Percentiles rank a stretch among this genome's conserved stretches.
Conservation (phyloP, 2,888 invertebrate genomes). For the Sycophila texana region DNA sequence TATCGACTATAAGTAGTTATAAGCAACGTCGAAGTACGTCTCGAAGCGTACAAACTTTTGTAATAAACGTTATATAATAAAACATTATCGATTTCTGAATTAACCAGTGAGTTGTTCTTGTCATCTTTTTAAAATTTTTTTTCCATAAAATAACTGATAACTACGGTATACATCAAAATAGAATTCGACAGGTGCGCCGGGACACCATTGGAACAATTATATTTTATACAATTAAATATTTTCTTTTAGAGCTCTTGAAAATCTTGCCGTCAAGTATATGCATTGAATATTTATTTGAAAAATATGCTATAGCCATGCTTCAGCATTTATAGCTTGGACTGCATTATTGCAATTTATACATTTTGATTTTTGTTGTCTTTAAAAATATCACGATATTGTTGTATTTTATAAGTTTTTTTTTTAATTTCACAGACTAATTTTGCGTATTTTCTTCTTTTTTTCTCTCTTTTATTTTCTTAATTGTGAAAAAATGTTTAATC, state of each 20-base stretch:
- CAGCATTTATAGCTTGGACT: conserved; percentile 47
- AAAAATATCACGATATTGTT: conserved; percentile 22
- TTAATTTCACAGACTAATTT: conserved; percentile 19
- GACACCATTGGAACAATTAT: conserved; percentile 36
- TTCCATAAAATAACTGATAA: conserved; percentile 17
- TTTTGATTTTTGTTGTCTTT: conserved; percentile 34
- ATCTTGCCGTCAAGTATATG: conserved; percentile 24
- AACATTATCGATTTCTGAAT: conserved; percentile 41
- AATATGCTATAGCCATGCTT: conserved; percentile 32
- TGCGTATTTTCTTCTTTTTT: conserved; percentile 26
- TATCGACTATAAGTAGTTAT: conserved; percentile 49
- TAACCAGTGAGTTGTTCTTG: conserved; percentile 9
- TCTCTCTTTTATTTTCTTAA: conserved; percentile 13
- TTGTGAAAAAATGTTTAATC: conserved; percentile 29
- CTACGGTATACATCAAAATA: conserved; percentile 32
- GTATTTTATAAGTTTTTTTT: conserved; percentile 6
- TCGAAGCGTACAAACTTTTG: conserved; percentile 40
- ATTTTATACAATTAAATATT: conserved; percentile 35
- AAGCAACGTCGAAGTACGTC: conserved; percentile 47
- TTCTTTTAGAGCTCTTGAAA: conserved; percentile 39
- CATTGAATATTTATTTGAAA: conserved; percentile 33
- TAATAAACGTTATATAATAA: conserved; percentile 49
- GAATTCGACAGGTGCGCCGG: conserved; percentile 25
- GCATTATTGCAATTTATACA: conserved; percentile 42
- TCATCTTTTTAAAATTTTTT: conserved; percentile 13